A percentile compares a stretch with the other conserved stretches of the same genome.
Evolutionary conservation across 2,797 vertebrate species (phyloP).

Genomic region (Anguilla megastoma): DNA sequence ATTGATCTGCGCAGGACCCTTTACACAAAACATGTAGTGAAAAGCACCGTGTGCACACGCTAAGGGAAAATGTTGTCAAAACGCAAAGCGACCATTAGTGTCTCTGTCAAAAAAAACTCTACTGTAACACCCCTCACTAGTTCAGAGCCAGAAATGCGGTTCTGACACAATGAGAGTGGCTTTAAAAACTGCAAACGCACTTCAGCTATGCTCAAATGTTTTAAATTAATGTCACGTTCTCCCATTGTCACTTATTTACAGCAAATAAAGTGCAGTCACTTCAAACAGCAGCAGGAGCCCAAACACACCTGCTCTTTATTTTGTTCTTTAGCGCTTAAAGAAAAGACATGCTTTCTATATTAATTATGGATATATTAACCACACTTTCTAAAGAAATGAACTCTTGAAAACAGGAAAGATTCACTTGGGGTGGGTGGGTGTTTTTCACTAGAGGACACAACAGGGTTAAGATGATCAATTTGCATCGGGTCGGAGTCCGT

Average conservation of each 20-base stretch:
- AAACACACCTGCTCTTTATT: background rate
- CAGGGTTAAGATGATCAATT: conserved; percentile 2
- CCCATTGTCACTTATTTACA: background rate
- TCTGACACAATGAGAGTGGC: background rate
- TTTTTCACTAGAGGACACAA: background rate
- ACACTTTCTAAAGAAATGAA: background rate
- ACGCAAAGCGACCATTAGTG: background rate
- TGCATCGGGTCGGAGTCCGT: background rate
- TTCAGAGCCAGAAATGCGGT: background rate
- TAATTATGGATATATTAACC: background rate
- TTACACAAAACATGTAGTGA: background rate
- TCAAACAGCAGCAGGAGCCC: background rate
- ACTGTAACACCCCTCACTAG: background rate
- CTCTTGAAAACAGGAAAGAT: background rate
- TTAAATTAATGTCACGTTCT: background rate
- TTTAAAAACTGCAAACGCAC: background rate
- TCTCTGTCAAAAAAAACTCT: background rate
- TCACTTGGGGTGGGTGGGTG: background rate
- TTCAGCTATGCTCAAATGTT: background rate
- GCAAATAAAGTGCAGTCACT: background rate
- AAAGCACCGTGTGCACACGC: background rate
- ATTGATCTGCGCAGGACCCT: background rate
- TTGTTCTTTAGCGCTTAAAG: background rate
- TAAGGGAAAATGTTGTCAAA: background rate
- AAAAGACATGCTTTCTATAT: background rate